These are phyloP conservation scores for Catajapyx aquilonaris DNA, from an alignment of 1,140 invertebrate species.

Conservation along the genomic window DNA sequence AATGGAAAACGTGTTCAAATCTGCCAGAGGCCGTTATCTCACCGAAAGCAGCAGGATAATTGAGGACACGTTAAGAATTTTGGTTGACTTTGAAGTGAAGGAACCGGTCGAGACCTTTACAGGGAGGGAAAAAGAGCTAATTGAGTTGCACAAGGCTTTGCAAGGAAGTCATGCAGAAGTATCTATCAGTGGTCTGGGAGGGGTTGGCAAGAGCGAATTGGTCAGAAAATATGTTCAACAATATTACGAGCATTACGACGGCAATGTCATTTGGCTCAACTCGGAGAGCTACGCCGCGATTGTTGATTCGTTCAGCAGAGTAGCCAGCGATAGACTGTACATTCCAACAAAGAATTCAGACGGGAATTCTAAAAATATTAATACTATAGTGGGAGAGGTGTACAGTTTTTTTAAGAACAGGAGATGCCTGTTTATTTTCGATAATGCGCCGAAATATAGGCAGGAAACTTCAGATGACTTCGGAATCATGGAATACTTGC, in stretches of 20 bases:
- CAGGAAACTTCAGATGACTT: constrained; percentile 3
- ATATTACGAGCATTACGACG: constrained; percentile 10
- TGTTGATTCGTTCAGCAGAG: constrained; percentile 9
- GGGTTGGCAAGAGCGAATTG: constrained; percentile 13
- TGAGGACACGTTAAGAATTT: background rate
- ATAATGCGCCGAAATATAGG: constrained; percentile 12
- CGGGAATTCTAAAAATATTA: constrained; percentile 7
- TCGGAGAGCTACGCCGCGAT: constrained; percentile 11
- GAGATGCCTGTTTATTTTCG: constrained; percentile 13
- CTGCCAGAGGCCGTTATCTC: background rate
- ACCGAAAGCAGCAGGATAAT: background rate
- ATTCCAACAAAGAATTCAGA: constrained; percentile 8
- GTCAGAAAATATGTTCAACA: constrained; percentile 11
- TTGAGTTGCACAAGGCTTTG: constrained; percentile 3
- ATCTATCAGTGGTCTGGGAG: constrained; percentile 11
- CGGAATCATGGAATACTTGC: constrained; percentile 9
- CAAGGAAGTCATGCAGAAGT: background rate
- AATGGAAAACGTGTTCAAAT: background rate
- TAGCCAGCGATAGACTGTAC: constrained; percentile 8
- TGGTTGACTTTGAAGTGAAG: constrained; percentile 5
- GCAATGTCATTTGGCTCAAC: constrained; percentile 13
- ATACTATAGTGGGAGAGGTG: constrained; percentile 9
- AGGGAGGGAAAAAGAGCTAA: constrained; percentile 4
- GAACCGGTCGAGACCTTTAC: constrained; percentile 6
- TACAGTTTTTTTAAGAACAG: constrained; percentile 10